Evolutionary conservation across 2,113 vertebrate species (phyloP).

Genomic region (Lepisosteus osseus): DNA sequence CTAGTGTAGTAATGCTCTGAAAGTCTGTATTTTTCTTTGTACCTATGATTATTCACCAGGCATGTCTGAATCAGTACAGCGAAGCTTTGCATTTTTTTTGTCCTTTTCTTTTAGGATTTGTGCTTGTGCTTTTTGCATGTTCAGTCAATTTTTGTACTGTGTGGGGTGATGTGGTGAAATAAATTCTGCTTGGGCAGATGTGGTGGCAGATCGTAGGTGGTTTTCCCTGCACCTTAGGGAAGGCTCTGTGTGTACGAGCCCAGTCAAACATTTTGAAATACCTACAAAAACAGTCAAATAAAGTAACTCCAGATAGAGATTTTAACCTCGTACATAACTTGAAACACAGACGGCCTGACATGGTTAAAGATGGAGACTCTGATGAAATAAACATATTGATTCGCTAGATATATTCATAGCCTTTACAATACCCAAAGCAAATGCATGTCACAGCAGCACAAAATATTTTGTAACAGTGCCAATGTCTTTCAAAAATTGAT

Average conservation of each 20-base stretch:
- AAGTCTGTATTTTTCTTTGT: too few relatives aligned
- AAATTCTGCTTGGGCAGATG: background rate
- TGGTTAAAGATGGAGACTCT: background rate
- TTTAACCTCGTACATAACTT: background rate
- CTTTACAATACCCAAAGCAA: too few relatives aligned
- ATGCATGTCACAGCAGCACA: too few relatives aligned
- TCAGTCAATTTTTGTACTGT: background rate
- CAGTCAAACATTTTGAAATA: background rate
- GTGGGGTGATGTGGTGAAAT: background rate
- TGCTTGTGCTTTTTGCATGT: background rate
- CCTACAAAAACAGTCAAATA: constrained; percentile 7
- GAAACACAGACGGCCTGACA: background rate
- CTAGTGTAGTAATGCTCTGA: too few relatives aligned
- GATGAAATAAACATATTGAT: background rate
- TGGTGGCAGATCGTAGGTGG: background rate
- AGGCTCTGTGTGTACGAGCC: background rate
- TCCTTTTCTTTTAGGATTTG: background rate
- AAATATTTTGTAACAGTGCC: too few relatives aligned
- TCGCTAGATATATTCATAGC: background rate
- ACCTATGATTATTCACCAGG: too few relatives aligned
- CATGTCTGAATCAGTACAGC: background rate
- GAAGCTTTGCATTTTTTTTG: background rate
- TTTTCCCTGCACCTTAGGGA: constrained; percentile 2
- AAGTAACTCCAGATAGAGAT: constrained; percentile 13
- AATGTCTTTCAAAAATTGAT: too few relatives aligned